Evolutionary conservation across 2,113 vertebrate genomes (phyloP).

Genomic region (Dinomys branickii): DNA sequence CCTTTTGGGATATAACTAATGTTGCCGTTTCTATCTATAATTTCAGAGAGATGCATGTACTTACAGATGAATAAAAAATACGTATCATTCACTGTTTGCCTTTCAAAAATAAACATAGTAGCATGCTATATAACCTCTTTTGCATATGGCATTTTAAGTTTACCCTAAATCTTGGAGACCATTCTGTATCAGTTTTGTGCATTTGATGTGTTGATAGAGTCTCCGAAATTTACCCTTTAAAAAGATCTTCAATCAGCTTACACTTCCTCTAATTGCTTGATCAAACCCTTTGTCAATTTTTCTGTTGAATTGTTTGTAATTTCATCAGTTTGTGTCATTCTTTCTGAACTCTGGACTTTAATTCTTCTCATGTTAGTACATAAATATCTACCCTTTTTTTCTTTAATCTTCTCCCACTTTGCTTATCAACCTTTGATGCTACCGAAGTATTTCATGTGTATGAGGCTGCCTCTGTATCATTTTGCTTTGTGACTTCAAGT

Average conservation of each 20-base stretch:
- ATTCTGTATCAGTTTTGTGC: background rate
- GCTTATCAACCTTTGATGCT: background rate
- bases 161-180: background rate
- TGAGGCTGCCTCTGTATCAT: background rate
- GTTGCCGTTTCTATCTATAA: slow-evolving; percentile 37
- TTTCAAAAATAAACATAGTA: background rate
- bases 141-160: background rate
- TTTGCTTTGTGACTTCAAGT: background rate
- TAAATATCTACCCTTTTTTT: background rate
- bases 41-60: background rate
- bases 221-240: background rate
- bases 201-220: slow-evolving; percentile 2
- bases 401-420: background rate
- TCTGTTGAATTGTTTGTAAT: slow-evolving; percentile 1
- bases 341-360: slow-evolving; percentile 2
- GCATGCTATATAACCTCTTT: background rate
- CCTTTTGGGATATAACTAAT: slow-evolving; percentile 27
- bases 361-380: background rate
- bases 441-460: background rate
- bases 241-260: background rate
- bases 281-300: background rate
- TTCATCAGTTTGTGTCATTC: background rate
- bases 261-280: background rate
- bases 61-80: background rate
- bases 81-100: background rate